A percentile compares a stretch with the other conserved stretches of the same genome.
These are phyloP conservation scores for Acrocephalus arundinaceus DNA, from an alignment of 2,113 vertebrate species.

Conservation along the genomic window DNA sequence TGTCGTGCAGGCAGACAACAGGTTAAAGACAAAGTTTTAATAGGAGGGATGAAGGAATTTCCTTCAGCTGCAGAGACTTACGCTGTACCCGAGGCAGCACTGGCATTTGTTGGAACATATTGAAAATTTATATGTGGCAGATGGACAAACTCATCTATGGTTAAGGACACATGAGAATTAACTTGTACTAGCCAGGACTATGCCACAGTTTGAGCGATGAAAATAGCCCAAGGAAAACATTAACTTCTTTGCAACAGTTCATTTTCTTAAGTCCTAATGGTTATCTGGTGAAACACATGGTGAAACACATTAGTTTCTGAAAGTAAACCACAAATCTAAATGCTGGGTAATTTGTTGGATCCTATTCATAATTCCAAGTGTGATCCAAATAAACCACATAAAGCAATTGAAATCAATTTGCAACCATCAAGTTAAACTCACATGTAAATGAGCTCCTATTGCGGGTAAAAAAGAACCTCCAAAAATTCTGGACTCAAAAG, in stretches of 20 bases:
- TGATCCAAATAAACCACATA: not conserved
- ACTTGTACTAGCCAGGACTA: not conserved
- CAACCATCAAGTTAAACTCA: not conserved
- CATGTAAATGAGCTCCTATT: not conserved
- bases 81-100: not conserved
- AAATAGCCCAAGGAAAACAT: not conserved
- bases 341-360: not conserved
- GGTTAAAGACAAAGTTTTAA: not conserved
- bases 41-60: not conserved
- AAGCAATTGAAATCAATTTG: not conserved
- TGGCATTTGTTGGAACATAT: conserved; percentile 34
- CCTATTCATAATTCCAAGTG: not conserved
- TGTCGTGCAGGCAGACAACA: not conserved
- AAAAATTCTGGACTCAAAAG: not conserved
- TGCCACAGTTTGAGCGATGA: not conserved
- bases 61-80: not conserved
- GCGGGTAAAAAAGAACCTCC: rapidly evolving
- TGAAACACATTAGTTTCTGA: not conserved
- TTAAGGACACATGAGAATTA: conserved; percentile 14
- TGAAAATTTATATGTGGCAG: conserved; percentile 2
- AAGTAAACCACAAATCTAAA: not conserved
- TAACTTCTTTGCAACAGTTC: not conserved
- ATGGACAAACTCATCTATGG: not conserved
- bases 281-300: not conserved
- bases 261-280: not conserved